phyloP scores from a whole-genome alignment of 2,888 invertebrate genomes.

The Exephanes ischioxanthus region DNA sequence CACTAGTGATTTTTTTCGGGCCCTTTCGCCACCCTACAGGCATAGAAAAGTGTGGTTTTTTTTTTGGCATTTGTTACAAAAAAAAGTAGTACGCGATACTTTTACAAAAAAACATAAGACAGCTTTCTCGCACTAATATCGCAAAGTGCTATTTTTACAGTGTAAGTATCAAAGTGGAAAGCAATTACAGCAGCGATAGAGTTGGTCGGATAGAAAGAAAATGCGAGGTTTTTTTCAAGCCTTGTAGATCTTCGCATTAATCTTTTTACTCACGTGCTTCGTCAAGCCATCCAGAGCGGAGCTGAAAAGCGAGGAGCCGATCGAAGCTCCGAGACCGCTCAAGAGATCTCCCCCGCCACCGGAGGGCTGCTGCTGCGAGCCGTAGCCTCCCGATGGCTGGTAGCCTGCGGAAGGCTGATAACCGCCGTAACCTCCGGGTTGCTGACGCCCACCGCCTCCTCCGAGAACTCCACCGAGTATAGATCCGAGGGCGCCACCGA shows the following conservation, averaged over 20 bases:
- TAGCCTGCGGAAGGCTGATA: slow-evolving; percentile 78
- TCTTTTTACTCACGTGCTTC: slow-evolving; percentile 79
- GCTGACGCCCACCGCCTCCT: slow-evolving; percentile 77
- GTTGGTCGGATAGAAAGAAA: slow-evolving; percentile 4
- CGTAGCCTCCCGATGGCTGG: slow-evolving; percentile 71
- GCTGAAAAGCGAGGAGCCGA: slow-evolving; percentile 79
- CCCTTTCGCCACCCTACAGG: too few species aligned
- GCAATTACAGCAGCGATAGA: not conserved
- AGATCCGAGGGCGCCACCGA: slow-evolving; percentile 78
- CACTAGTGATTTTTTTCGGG: too few species aligned
- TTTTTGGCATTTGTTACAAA: too few species aligned
- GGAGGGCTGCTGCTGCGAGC: slow-evolving; percentile 40
- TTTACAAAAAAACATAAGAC: too few species aligned
- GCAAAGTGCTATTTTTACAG: too few species aligned
- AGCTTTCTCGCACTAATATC: too few species aligned
- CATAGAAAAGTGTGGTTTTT: too few species aligned
- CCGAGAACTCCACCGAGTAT: slow-evolving; percentile 81
- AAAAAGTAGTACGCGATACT: too few species aligned
- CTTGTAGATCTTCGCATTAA: slow-evolving; percentile 27
- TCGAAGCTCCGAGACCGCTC: slow-evolving; percentile 78
- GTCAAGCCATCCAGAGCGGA: slow-evolving; percentile 80
- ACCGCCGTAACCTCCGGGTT: slow-evolving; percentile 76
- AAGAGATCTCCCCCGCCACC: slow-evolving; percentile 76
- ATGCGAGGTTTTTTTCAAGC: slow-evolving; percentile 32
- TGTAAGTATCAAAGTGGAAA: not conserved